A percentile compares a stretch with the other conserved stretches of the same genome.
Evolutionary conservation across 2,113 vertebrate genomes (phyloP).

Genomic region (Muntiacus muntjak): DNA sequence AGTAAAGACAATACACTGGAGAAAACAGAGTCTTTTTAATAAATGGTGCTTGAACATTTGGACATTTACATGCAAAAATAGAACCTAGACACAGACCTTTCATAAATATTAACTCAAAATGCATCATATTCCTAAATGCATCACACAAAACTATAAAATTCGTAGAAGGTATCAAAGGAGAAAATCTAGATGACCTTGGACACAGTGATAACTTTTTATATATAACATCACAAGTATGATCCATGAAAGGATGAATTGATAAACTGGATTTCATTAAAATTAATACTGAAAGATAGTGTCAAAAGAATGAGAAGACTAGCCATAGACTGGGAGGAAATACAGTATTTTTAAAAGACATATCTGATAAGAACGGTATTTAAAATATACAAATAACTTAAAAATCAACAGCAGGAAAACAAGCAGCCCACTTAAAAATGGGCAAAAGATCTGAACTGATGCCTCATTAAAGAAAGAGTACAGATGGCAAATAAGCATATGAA

Average conservation of each 20-base stretch:
- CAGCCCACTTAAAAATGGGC: neutral
- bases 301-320: neutral
- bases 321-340: neutral
- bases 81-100: neutral
- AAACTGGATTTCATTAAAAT: neutral
- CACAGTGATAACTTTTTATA: neutral
- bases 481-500: neutral
- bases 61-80: neutral
- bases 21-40: neutral
- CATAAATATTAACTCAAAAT: neutral
- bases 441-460: neutral
- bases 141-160: neutral
- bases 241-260: neutral
- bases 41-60: neutral
- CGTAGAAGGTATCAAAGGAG: neutral
- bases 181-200: neutral
- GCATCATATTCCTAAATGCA: neutral
- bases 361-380: neutral
- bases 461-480: neutral
- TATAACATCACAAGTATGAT: neutral
- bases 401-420: neutral
- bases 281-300: neutral
- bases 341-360: neutral
- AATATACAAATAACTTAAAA: neutral
- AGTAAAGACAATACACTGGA: neutral